These are phyloP conservation scores for Falco cherrug DNA, from an alignment of 2,797 vertebrate species.

Conservation along the genomic window DNA sequence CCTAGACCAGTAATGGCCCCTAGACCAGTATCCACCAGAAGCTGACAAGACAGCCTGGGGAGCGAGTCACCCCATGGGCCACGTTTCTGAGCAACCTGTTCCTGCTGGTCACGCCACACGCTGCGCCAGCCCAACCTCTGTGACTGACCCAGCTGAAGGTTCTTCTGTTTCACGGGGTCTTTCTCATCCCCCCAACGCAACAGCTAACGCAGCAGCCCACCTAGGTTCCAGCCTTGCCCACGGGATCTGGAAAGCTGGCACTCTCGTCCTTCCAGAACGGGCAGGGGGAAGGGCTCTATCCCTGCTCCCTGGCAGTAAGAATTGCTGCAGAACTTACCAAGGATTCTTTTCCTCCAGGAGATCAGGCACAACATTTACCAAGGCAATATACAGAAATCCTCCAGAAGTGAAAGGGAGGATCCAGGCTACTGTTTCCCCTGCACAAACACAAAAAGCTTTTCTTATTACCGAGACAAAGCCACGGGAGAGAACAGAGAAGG, in stretches of 20 bases:
- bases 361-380: slow-evolving; percentile 96
- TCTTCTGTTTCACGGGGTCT: not conserved
- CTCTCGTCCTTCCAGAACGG: not conserved
- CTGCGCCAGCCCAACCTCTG: not conserved
- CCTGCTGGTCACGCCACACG: not conserved
- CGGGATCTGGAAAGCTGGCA: not conserved
- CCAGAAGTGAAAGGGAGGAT: slow-evolving; percentile 96
- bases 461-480: not conserved
- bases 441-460: not conserved
- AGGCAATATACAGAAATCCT: slow-evolving; percentile 95
- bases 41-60: not conserved
- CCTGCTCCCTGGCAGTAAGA: not conserved
- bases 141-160: not conserved
- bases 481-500: not conserved
- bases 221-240: not conserved
- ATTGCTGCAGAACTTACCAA: slow-evolving; percentile 67
- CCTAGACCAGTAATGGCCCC: not conserved
- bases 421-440: slow-evolving; percentile 90
- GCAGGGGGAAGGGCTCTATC: not conserved
- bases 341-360: slow-evolving; percentile 90
- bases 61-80: not conserved
- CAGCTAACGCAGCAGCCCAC: not conserved
- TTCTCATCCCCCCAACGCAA: not conserved
- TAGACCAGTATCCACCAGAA: not conserved
- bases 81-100: not conserved